Evolutionary conservation across 2,797 vertebrate species (phyloP), one percentile per base, ranked within the genome.

Genomic region (Amblyraja radiata): DNA sequence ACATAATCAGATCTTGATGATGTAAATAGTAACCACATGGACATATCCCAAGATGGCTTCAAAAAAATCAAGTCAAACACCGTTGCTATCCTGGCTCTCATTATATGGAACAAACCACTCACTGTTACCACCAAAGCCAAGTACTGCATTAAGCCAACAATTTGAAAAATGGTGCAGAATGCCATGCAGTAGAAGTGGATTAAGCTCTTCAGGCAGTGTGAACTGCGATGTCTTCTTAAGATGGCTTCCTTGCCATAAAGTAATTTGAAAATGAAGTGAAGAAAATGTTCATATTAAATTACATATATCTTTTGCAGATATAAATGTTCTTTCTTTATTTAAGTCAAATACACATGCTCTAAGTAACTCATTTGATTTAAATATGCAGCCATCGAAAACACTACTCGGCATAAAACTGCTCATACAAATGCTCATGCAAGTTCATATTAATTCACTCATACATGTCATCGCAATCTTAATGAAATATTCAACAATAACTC

Each of bases 1-100:
- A 76, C 76, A 92, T 92, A 74, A 92, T 76, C 76, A 54, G 71
- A 92, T 92, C 90, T 76, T 92, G 90, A 36, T 68, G 46, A 76
- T 92, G 39, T 74, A 46, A 71, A 92, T 76, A 73, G 76, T 76
- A 76, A 92, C 71, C 71, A 76, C 36, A 91, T 92, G 71, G 32
- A 92, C 0, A 46, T 46, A n/a, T 92, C 14, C 25, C 25, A 92
- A 58, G 39, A 76, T 76, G 90, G 14, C 39, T n/a, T 58, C 36
- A 14, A 76, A 54, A 39, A 58, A 58, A 76, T 92, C 23, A 28
- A 92, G 39, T 74, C 6, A 74, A 36, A 58, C 73, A 92, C 23
- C 36, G 58, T 76, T 58, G 71, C 32, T 54, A 39, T 91, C 73
- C 36, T 91, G 90, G 65, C 39, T 76, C 71, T 92, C 23, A 76